Evolutionary conservation across 2,888 invertebrate genomes (phyloP).

Genomic region (Leistus spinibarbis): DNA sequence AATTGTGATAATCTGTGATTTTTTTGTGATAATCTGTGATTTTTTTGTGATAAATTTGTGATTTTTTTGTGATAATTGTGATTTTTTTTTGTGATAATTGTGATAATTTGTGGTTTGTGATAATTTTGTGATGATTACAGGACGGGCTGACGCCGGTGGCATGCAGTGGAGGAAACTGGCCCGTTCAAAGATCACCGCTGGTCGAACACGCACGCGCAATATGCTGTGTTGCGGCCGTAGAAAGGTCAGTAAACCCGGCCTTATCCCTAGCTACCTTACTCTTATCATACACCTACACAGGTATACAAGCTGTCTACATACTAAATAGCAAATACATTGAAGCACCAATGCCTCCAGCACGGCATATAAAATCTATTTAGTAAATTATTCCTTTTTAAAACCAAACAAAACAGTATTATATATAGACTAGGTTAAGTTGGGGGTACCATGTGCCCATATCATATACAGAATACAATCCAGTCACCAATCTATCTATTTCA

Average conservation of each 20-base stretch:
- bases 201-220: constrained; percentile 80
- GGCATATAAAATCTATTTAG: too few species aligned
- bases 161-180: constrained; percentile 87
- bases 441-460: too few species aligned
- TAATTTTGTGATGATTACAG: constrained; percentile 47
- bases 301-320: too few species aligned
- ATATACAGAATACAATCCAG: too few species aligned
- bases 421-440: too few species aligned
- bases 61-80: background rate
- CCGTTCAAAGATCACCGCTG: constrained; percentile 65
- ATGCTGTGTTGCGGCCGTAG: constrained; percentile 96
- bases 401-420: too few species aligned
- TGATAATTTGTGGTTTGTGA: background rate
- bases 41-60: background rate
- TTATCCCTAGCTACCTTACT: background rate
- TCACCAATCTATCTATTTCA: too few species aligned
- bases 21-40: too few species aligned
- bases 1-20: too few species aligned
- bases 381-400: too few species aligned
- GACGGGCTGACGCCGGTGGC: constrained; percentile 66
- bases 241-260: constrained; percentile 69
- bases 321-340: background rate
- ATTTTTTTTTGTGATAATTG: background rate
- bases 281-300: background rate
- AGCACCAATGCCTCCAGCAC: too few species aligned